A percentile compares a stretch with the other conserved stretches of the same genome.
These are phyloP conservation scores for Musca domestica DNA, from an alignment of 1,140 invertebrate genomes.

Conservation along the genomic window DNA sequence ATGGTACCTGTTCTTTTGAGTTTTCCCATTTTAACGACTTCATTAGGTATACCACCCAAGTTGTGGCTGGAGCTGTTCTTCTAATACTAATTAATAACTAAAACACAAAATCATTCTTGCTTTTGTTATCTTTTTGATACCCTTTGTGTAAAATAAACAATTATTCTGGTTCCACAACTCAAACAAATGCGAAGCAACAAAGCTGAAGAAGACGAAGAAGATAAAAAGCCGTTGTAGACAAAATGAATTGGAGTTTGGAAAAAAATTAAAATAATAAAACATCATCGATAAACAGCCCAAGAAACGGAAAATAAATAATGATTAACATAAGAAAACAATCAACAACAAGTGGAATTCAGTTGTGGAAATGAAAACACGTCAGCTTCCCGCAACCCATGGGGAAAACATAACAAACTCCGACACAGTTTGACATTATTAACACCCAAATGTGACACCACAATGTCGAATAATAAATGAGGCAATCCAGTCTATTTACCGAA, in stretches of 20 bases:
- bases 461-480: conserved; percentile 3
- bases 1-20: no score
- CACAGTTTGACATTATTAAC: conserved; percentile 26
- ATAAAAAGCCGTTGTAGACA: no score
- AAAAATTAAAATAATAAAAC: conserved; percentile 11
- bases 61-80: neutral
- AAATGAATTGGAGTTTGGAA: no score
- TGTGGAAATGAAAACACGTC: no score
- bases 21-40: no score
- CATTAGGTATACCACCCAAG: neutral
- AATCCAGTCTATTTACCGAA: neutral
- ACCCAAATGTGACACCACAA: conserved; percentile 29
- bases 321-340: conserved; percentile 21
- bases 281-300: neutral
- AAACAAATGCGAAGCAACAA: no score
- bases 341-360: conserved; percentile 10
- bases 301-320: conserved; percentile 18
- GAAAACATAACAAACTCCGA: no score
- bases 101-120: neutral
- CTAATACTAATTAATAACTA: neutral
- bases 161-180: neutral
- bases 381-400: no score
- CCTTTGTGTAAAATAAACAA: neutral
- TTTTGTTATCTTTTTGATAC: conserved; percentile 2
- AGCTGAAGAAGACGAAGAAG: no score